phyloP scores from a whole-genome alignment of 1,140 invertebrate genomes.

The Leptinotarsa defecta region DNA sequence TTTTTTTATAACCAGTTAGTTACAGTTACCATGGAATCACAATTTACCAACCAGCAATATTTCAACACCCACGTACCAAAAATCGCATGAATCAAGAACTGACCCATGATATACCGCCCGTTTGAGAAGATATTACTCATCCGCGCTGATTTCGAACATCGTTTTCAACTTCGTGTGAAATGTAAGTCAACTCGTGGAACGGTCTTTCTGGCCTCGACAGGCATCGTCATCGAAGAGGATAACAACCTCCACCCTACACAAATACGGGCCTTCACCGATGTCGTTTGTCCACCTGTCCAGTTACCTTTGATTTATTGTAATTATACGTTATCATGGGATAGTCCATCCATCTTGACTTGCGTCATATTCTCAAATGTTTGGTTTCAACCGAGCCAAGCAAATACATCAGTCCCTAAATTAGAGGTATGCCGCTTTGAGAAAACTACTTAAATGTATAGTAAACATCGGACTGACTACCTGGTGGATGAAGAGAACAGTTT shows the following conservation, averaged over 20 bases:
- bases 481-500: neutral
- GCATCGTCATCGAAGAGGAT: slow-evolving; percentile 9
- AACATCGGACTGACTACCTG: slow-evolving; percentile 1
- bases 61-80: neutral
- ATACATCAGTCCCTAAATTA: slow-evolving; percentile 19
- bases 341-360: slow-evolving; percentile 44
- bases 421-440: neutral
- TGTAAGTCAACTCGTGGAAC: neutral
- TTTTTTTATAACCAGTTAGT: too few species aligned
- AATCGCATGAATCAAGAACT: neutral
- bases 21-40: neutral
- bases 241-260: slow-evolving; percentile 15
- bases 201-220: neutral
- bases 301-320: slow-evolving; percentile 54
- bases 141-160: neutral
- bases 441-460: slow-evolving; percentile 1
- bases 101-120: neutral
- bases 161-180: neutral
- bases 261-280: slow-evolving; percentile 16
- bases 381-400: slow-evolving; percentile 16
- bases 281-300: slow-evolving; percentile 51
- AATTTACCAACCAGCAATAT: neutral
- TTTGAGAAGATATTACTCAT: neutral
- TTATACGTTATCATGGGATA: slow-evolving; percentile 50
- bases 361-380: slow-evolving; percentile 26